Percentiles rank a stretch among this genome's conserved stretches.
Evolutionary conservation across 2,113 vertebrate genomes (phyloP).

Genomic region (Sinocyclocheilus rhinocerous): DNA sequence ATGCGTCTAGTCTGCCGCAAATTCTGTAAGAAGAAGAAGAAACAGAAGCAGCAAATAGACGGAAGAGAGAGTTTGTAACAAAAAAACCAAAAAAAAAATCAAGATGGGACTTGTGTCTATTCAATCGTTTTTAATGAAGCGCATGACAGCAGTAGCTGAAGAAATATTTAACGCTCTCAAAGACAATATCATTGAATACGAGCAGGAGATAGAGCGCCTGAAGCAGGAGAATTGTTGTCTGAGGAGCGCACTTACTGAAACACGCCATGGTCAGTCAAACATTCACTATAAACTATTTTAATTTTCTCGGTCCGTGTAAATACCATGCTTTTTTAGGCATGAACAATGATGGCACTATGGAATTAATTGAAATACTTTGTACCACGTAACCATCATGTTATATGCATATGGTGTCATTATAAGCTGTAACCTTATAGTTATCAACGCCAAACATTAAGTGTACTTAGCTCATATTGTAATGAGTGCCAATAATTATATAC

Average conservation of each 20-base stretch:
- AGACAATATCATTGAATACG: constrained; percentile 41
- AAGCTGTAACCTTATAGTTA: not conserved
- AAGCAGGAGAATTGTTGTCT: constrained; percentile 48
- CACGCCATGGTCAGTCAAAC: not conserved
- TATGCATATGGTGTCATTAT: not conserved
- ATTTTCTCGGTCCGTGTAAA: not conserved
- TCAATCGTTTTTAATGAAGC: constrained; percentile 47
- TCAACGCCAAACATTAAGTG: not conserved
- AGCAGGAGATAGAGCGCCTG: constrained; percentile 42
- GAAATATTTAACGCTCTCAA: constrained; percentile 50
- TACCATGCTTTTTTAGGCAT: not conserved
- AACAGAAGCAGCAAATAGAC: not conserved
- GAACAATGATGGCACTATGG: not conserved
- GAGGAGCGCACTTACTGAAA: constrained; percentile 41
- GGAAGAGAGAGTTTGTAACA: not conserved
- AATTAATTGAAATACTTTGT: not conserved
- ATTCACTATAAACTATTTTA: not conserved
- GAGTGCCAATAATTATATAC: not conserved
- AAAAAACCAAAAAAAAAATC: constrained; percentile 11
- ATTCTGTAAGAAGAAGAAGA: too few relatives aligned
- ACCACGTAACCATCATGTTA: not conserved
- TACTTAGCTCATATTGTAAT: not conserved
- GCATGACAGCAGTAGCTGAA: constrained; percentile 46
- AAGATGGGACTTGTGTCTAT: constrained; percentile 37
- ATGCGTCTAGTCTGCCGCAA: too few relatives aligned